Evolutionary conservation across 1,140 invertebrate species (phyloP).

Genomic region (Brachionus sp.): DNA sequence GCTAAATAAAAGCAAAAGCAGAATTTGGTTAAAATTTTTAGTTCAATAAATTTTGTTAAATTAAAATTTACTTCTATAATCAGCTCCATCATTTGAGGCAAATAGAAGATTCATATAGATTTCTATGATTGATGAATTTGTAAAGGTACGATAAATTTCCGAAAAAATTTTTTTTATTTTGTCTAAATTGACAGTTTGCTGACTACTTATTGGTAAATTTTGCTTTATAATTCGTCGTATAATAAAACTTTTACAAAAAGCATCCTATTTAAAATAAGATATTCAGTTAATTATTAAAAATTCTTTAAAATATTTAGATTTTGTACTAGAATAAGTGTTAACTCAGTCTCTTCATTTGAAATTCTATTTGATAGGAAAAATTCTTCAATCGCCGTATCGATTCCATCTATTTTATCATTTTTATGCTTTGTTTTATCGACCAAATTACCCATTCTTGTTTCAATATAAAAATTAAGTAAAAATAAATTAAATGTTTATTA

Average conservation of each 20-base stretch:
- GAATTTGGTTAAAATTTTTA: neutral
- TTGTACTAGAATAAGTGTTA: neutral
- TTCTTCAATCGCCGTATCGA: neutral
- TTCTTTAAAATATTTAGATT: neutral
- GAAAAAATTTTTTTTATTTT: conserved; percentile 7
- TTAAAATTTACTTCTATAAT: neutral
- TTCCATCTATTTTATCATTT: neutral
- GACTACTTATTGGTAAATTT: neutral
- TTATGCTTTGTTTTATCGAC: neutral
- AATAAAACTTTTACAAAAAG: conserved; percentile 36
- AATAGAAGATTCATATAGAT: conserved; percentile 13
- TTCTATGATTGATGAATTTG: conserved; percentile 14
- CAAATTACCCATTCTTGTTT: conserved; percentile 1
- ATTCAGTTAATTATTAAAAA: neutral
- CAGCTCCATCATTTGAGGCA: neutral
- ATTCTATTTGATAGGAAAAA: neutral
- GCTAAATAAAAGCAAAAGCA: neutral
- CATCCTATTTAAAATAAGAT: neutral
- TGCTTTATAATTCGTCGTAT: neutral
- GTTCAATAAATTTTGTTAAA: neutral
- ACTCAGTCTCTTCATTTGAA: neutral
- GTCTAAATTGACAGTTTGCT: neutral
- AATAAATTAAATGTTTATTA: neutral
- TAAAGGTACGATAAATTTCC: neutral
- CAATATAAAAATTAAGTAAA: neutral